Percentiles rank a stretch among this genome's conserved stretches.
phyloP scores from a whole-genome alignment of 2,888 invertebrate species.

The Pristionchus japonicus region DNA sequence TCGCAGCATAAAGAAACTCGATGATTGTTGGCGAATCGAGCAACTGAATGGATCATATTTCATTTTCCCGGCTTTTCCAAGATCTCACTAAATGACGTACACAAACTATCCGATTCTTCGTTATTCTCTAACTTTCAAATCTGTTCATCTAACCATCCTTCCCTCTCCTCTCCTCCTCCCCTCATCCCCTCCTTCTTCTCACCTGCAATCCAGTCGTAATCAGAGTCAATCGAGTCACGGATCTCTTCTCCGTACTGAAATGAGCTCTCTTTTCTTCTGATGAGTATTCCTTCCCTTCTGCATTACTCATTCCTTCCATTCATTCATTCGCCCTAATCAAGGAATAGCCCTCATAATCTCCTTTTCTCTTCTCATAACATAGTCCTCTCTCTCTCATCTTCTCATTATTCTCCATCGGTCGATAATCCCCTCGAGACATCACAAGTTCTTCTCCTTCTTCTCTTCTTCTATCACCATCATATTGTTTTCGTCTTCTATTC shows the following conservation, averaged over 20 bases:
- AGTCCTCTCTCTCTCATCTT: neutral
- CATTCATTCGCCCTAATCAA: neutral
- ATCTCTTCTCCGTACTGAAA: constrained; percentile 68
- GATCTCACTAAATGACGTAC: neutral
- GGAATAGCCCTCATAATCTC: constrained; percentile 7
- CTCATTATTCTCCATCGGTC: neutral
- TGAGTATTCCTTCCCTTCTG: neutral
- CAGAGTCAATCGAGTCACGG: constrained; percentile 71
- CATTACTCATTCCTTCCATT: neutral
- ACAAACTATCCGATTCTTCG: neutral
- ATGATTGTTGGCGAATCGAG: constrained; percentile 25
- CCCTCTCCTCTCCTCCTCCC: neutral
- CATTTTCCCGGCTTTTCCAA: constrained; percentile 3
- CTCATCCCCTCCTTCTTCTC: neutral
- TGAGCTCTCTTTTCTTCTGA: neutral
- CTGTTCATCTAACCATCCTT: neutral
- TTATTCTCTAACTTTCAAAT: neutral
- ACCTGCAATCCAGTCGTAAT: constrained; percentile 69
- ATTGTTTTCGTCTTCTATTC: neutral
- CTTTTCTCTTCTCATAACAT: neutral
- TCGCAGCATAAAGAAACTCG: constrained; percentile 2
- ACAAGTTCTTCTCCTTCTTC: too few relatives aligned
- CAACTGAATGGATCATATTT: neutral
- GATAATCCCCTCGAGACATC: neutral
- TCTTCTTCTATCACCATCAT: neutral